Conservation (phyloP, 2,888 invertebrate species). For the Drosophila pseudotakahashii region DNA sequence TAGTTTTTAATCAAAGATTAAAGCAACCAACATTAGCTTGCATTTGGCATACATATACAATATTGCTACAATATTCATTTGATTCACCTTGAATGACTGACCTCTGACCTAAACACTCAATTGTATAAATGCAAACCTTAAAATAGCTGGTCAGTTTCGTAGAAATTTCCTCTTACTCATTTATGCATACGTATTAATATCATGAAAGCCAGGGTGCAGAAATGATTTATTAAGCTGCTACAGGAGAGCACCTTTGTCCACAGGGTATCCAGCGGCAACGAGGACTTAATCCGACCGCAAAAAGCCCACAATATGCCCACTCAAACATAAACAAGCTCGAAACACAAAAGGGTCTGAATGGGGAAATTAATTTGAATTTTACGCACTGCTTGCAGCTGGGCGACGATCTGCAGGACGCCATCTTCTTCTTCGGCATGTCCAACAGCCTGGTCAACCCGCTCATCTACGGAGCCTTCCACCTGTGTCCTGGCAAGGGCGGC, state of each 20-base stretch:
- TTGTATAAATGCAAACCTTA: neutral
- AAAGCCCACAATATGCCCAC: conserved; percentile 20
- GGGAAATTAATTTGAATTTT: conserved; percentile 50
- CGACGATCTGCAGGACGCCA: conserved; percentile 89
- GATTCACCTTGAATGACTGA: too few species aligned
- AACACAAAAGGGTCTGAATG: conserved; percentile 27
- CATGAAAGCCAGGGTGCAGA: neutral
- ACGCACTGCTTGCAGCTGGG: conserved; percentile 86
- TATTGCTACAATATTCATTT: too few species aligned
- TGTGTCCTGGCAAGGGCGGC: conserved; percentile 87
- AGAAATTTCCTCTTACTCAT: neutral
- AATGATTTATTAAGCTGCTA: neutral
- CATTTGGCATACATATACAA: too few species aligned
- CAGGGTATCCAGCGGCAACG: neutral
- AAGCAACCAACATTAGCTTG: too few species aligned
- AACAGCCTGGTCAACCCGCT: conserved; percentile 94
- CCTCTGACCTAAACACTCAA: too few species aligned
- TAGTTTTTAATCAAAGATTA: too few species aligned
- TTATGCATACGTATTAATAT: neutral
- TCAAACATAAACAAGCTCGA: conserved; percentile 8
- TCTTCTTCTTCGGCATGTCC: conserved; percentile 94
- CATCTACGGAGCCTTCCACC: conserved; percentile 95
- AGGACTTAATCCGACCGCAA: conserved; percentile 1
- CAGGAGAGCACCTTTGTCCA: neutral
- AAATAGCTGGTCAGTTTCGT: neutral